These are phyloP conservation scores for Pseudomyrmex concolor DNA, from an alignment of 1,140 invertebrate species.

Conservation along the genomic window DNA sequence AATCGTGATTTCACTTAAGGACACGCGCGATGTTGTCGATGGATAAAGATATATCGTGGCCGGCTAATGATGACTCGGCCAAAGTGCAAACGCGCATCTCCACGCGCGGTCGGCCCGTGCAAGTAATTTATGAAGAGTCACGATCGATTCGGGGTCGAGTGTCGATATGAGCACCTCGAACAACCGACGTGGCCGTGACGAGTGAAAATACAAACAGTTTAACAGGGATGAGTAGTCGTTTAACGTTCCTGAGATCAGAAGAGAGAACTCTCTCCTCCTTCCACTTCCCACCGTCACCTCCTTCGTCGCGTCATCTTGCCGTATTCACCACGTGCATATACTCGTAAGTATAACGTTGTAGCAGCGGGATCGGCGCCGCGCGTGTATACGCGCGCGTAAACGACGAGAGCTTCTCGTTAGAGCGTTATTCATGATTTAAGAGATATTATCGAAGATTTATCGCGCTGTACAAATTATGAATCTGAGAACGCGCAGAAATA, in stretches of 20 bases:
- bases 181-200: conserved; percentile 78
- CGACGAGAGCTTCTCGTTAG: conserved; percentile 38
- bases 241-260: conserved; percentile 76
- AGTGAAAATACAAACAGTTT: conserved; percentile 85
- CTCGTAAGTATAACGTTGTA: conserved; percentile 29
- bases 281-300: background rate
- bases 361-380: conserved; percentile 43
- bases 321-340: conserved; percentile 29
- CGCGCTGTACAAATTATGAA: background rate
- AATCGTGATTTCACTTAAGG: conserved; percentile 74
- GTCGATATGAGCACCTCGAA: conserved; percentile 80
- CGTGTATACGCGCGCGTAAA: conserved; percentile 32
- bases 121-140: conserved; percentile 77
- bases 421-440: conserved; percentile 25
- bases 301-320: conserved; percentile 23
- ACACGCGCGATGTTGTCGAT: conserved; percentile 77
- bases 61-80: conserved; percentile 78
- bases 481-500: background rate
- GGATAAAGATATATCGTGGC: conserved; percentile 79
- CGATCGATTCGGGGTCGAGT: conserved; percentile 75
- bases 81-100: conserved; percentile 62
- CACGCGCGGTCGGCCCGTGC: conserved; percentile 4
- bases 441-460: conserved; percentile 24
- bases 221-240: conserved; percentile 84
- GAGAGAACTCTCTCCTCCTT: conserved; percentile 61